A percentile compares a stretch with the other conserved stretches of the same genome.
phyloP scores from a whole-genome alignment of 64 coral and sea anemone species.

The Orbicella faveolata region DNA sequence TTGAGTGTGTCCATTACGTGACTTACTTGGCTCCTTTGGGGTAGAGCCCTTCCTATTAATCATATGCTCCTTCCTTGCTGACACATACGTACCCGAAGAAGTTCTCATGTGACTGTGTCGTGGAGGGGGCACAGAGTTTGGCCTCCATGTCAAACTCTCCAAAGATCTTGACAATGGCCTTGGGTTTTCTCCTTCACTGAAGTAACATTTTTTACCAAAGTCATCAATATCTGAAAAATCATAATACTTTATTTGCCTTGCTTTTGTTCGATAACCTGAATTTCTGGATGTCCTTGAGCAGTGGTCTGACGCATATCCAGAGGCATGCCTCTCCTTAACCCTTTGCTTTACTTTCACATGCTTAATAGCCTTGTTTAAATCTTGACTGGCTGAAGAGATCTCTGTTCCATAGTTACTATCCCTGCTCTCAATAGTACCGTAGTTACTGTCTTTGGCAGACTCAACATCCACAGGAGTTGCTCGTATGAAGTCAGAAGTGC shows the following conservation, averaged over 20 bases:
- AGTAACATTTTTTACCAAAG: conserved; percentile 40
- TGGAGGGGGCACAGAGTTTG: conserved; percentile 25
- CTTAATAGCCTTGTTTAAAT: conserved; percentile 42
- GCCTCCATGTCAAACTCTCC: conserved; percentile 57
- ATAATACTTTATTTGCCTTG: conserved; percentile 59
- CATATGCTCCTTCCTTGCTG: conserved; percentile 45
- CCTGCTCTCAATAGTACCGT: conserved; percentile 95
- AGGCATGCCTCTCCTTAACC: conserved; percentile 28
- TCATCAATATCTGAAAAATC: conserved; percentile 41
- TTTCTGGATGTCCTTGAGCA: conserved; percentile 53
- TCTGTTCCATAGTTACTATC: conserved; percentile 98
- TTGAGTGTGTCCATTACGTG: conserved; percentile 6
- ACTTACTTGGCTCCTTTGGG: conserved; percentile 23
- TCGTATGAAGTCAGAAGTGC: conserved; percentile 69
- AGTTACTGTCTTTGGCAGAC: conserved; percentile 94
- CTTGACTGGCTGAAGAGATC: conserved; percentile 78
- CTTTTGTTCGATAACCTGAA: conserved; percentile 58
- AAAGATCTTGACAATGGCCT: conserved; percentile 67
- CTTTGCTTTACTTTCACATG: conserved; percentile 14
- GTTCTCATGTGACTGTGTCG: conserved; percentile 49
- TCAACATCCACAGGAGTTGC: conserved; percentile 83
- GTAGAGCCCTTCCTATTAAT: conserved; percentile 48
- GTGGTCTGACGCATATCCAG: conserved; percentile 35
- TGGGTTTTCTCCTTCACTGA: conserved; percentile 33
- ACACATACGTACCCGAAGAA: conserved; percentile 51